Conservation (phyloP, 2,113 vertebrate species). For the Murina feae region DNA sequence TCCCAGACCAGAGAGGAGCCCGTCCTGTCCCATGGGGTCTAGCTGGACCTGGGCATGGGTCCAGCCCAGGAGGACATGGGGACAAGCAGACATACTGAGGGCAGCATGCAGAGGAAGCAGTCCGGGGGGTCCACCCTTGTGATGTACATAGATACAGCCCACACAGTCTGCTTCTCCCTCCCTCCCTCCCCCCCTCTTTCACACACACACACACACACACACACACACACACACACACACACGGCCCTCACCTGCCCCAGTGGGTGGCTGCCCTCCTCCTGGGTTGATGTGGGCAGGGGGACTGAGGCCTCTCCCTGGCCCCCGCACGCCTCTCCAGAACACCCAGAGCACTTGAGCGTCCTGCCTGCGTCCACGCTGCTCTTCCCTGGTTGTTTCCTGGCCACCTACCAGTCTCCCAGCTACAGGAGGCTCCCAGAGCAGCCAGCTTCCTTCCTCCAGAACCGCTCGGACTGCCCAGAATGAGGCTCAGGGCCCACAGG, state of each 20-base stretch:
- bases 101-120: neutral
- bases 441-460: neutral
- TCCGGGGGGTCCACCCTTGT: neutral
- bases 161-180: neutral
- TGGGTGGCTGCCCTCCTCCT: neutral
- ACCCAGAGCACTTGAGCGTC: neutral
- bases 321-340: neutral
- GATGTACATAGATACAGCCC: neutral
- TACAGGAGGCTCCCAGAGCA: neutral
- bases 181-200: neutral
- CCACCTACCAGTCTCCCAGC: neutral
- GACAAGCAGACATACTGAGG: no score
- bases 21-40: neutral
- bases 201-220: neutral
- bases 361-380: neutral
- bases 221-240: no score
- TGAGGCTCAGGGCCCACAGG: rapidly evolving
- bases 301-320: neutral
- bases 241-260: no score
- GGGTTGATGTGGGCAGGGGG: neutral
- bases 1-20: conserved; percentile 9
- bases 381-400: neutral
- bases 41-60: neutral
- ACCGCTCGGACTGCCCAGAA: neutral
- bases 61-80: neutral